phyloP scores from a whole-genome alignment of 2,113 vertebrate genomes.

The Saccopteryx leptura region DNA sequence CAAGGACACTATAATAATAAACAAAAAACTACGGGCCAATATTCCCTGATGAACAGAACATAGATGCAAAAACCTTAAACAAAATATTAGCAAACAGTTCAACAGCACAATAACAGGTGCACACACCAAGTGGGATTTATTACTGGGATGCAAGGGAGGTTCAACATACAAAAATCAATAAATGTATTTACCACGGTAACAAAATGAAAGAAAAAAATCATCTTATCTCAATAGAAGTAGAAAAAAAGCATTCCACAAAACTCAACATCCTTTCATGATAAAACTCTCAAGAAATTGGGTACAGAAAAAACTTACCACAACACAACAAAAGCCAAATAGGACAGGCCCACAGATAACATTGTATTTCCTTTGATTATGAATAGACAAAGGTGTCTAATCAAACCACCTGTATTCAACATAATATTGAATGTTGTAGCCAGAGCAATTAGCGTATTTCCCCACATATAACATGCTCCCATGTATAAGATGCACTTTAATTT shows the following conservation, averaged over 20 bases:
- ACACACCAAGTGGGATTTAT: not conserved
- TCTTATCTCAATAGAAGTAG: not conserved
- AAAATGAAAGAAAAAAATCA: not conserved
- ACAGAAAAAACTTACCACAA: not conserved
- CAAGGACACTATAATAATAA: not conserved
- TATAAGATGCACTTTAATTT: too few species aligned
- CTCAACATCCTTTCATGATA: not conserved
- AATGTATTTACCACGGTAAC: not conserved
- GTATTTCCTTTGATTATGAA: not conserved
- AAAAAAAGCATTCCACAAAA: not conserved
- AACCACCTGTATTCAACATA: not conserved
- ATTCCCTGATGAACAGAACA: not conserved
- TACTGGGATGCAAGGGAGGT: not conserved
- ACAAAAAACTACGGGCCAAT: not conserved
- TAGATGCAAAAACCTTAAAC: not conserved
- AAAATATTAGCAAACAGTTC: not conserved
- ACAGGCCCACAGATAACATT: not conserved
- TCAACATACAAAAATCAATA: not conserved
- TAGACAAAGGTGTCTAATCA: not conserved
- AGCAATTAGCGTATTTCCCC: not conserved
- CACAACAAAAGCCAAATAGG: not conserved
- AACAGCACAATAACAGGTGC: not conserved
- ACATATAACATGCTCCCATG: too few species aligned
- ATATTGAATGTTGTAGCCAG: not conserved
- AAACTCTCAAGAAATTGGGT: not conserved